Conservation (phyloP, 2,888 invertebrate species). For the Drosophila koepferae region DNA sequence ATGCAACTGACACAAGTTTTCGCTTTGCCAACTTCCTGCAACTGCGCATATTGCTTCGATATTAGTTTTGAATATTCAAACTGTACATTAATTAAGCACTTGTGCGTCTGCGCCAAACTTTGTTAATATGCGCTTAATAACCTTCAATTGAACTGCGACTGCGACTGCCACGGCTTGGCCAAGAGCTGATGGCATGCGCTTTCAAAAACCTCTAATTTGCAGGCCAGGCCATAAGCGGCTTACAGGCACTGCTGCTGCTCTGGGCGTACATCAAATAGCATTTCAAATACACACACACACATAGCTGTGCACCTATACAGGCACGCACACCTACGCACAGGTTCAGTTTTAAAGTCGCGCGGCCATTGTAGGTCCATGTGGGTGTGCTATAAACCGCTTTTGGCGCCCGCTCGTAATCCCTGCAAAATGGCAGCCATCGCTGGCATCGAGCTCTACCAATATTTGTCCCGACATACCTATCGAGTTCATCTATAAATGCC, state of each 20-base stretch:
- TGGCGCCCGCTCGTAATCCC: slow-evolving; percentile 49
- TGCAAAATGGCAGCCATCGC: slow-evolving; percentile 33
- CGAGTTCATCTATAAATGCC: slow-evolving; percentile 37
- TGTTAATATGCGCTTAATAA: not conserved
- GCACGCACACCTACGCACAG: slow-evolving; percentile 20
- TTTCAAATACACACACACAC: slow-evolving; percentile 44
- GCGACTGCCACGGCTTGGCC: not conserved
- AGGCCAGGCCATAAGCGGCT: slow-evolving; percentile 74
- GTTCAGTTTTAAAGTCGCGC: slow-evolving; percentile 55
- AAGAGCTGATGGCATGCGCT: slow-evolving; percentile 26
- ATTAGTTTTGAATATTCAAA: slow-evolving; percentile 8
- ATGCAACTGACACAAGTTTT: slow-evolving; percentile 51
- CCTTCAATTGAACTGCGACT: not conserved
- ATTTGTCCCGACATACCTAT: slow-evolving; percentile 28
- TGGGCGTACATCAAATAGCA: slow-evolving; percentile 65
- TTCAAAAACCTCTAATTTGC: slow-evolving; percentile 66
- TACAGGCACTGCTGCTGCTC: slow-evolving; percentile 43
- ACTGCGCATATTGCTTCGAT: not conserved
- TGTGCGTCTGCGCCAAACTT: not conserved
- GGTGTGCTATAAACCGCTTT: slow-evolving; percentile 53
- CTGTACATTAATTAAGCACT: slow-evolving; percentile 1
- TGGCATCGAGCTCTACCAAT: slow-evolving; percentile 40
- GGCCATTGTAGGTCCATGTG: slow-evolving; percentile 18
- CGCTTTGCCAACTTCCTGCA: slow-evolving; percentile 31
- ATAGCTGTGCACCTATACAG: not conserved